phyloP scores from a whole-genome alignment of 2,113 vertebrate genomes.

The Cyanocitta stelleri region DNA sequence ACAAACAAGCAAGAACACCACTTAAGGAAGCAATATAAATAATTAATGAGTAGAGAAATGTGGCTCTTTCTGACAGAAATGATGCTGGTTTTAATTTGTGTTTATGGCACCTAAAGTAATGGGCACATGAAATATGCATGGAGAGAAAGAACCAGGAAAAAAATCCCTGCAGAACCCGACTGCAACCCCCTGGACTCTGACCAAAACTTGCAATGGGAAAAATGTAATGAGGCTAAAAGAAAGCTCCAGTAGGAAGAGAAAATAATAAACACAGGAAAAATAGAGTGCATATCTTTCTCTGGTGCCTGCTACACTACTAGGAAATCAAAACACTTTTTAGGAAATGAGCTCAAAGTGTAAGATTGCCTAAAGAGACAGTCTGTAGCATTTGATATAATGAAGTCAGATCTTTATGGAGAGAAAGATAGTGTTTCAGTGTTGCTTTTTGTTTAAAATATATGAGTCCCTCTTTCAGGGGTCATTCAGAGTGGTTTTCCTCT shows the following conservation, averaged over 20 bases:
- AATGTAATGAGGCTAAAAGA: not conserved
- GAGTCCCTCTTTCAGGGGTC: not conserved
- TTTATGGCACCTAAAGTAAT: constrained; percentile 66
- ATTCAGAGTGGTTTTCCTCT: not conserved
- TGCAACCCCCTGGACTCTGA: not conserved
- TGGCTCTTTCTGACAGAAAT: constrained; percentile 47
- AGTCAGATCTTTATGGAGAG: not conserved
- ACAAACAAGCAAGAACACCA: constrained; percentile 50
- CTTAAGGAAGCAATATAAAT: constrained; percentile 55
- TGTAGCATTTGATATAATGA: not conserved
- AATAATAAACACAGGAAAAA: not conserved
- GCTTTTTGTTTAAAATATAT: not conserved
- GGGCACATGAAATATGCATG: constrained; percentile 56
- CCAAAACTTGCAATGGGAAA: constrained; percentile 7
- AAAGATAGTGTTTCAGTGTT: not conserved
- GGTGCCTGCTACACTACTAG: not conserved
- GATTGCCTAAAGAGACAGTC: not conserved
- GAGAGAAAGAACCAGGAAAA: not conserved
- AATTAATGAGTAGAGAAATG: constrained; percentile 52
- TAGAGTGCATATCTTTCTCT: not conserved
- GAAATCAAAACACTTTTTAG: not conserved
- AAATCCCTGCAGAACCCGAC: not conserved
- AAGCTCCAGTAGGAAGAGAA: not conserved
- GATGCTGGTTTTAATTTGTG: constrained; percentile 63
- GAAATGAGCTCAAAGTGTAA: not conserved